Evolutionary conservation across 2,888 invertebrate species (phyloP), one percentile per base, ranked within the genome.

Genomic region (Macrophya annulata): DNA sequence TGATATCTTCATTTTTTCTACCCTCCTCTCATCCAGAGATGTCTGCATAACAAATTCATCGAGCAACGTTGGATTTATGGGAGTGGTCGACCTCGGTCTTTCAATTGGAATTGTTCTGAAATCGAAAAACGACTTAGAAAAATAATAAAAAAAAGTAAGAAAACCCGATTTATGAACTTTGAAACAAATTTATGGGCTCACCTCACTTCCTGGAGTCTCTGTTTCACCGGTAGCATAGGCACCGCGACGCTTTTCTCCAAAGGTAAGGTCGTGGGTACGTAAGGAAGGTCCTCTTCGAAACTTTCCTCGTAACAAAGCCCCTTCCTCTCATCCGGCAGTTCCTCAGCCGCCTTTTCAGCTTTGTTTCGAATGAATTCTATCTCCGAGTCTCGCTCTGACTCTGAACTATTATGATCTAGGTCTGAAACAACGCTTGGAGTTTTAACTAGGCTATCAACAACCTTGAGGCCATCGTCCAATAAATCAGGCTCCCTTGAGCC

Each of bases 201-300:
- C 92, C 91, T 92, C 15, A 93, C 91, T 91, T 93, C 93, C 84
- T 93, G 93, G 51, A 92, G 90, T 87, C 97, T 94, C 91, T 97
- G 96, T 90, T 96, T 96, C 89, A 98, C 96, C 40, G 98, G 98
- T 87, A 98, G 95, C 90, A 98, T 96, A 25, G 97, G 96, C 88
- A 98, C 94, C 43, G 97, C 97, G 87, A 97, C 95, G 21, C 98
- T 96, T 87, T 98, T 96, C 94, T 98, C 98, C 92, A 96, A 95
- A 31, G 98, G 98, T 91, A 98, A 94, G 84, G 98, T 98, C n/a
- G 98, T 98, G 85, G 98, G 98, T 90, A 98, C 96, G 92, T 97
- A 98, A 1, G 98, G 98, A 91, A 98, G 94, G 90, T 97, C 97
- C 85, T 96, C 96, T 90, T 98, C 98, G 91, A 97, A 97, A 62